Percentiles rank a stretch among this genome's conserved stretches.
Conservation (phyloP, 2,113 vertebrate genomes). For the Anthoscopus minutus region DNA sequence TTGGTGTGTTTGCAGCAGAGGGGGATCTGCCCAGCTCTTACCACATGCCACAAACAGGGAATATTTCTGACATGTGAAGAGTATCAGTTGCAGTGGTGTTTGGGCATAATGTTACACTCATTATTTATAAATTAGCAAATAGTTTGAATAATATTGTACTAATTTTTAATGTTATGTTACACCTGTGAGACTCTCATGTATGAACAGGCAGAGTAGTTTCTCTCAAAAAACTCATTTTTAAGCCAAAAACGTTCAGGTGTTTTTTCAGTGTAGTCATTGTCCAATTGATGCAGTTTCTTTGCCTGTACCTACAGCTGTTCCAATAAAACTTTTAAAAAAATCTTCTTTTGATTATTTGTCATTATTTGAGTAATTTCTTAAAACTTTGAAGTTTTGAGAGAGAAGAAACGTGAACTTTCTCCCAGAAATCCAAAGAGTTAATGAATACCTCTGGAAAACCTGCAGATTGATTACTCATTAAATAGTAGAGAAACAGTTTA, state of each 20-base stretch:
- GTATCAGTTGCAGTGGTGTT: neutral
- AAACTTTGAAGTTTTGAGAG: neutral
- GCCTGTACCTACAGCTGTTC: neutral
- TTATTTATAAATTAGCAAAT: neutral
- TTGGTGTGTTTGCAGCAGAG: neutral
- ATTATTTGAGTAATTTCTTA: neutral
- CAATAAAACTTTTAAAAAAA: neutral
- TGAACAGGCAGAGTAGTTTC: neutral
- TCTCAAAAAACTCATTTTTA: neutral
- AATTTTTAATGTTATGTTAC: neutral
- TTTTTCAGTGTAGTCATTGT: neutral
- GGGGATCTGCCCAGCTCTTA: neutral
- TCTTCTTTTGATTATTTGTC: neutral
- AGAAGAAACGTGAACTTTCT: neutral
- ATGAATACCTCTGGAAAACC: neutral
- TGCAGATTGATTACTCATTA: neutral
- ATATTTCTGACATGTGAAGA: neutral
- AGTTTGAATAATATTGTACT: neutral
- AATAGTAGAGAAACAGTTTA: neutral
- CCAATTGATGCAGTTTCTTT: neutral
- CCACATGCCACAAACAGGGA: neutral
- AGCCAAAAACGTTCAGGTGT: neutral
- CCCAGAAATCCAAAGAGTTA: neutral
- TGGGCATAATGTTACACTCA: neutral
- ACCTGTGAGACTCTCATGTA: neutral